Base-by-base conservation (phyloP, 2,113 vertebrate species). In the Galemys pyrenaicus region DNA sequence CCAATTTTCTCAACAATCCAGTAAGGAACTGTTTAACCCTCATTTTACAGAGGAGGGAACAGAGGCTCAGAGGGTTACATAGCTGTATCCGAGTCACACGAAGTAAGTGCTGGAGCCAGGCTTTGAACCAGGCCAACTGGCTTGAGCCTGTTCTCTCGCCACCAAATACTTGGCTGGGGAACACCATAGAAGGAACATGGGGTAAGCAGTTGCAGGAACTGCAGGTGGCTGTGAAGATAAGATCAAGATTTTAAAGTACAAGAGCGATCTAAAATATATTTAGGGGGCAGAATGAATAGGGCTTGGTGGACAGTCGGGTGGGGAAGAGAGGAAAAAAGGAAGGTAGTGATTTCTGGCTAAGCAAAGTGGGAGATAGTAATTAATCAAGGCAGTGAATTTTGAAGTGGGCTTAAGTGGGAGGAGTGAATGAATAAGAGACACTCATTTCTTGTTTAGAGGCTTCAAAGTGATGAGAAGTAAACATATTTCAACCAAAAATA, bases 41-140 rank as follows among this genome's bases (percentile, higher is more conserved):
- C 19, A 22, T 68, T 67, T 92, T 78, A 37, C n/a, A 60, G 51
- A 87, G 65, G 17, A 90, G 28, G 37, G 28, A 85, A 35, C 60
- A 58, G 62, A 67, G 35, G 24, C 84, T 82, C 75, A 82, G 68
- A 89, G 60, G 13, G 5, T 92, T 60, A 56, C 49, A 9, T 81
- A 68, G 54, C 30, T 82, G 19, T 22, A 20, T 60, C 54, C 85
- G 65, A 73, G 51, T 68, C 75, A 56, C 67, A 85, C 46, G 81
- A 32, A 67, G 2, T 19, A 85, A 75, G 51, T 71, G 15, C 64
- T 67, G 22, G 54, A 60, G 24, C 73, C 62, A 82, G 37, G 30
- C 81, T 85, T 70, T 87, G 67, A 93, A 87, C 37, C 41, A 96
- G 77, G 71, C 49, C 24, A 41, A 37, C n/a, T 85, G 83, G 37